These are phyloP conservation scores for Antechinus stuartii DNA, from an alignment of 2,113 vertebrate genomes.

Conservation along the genomic window DNA sequence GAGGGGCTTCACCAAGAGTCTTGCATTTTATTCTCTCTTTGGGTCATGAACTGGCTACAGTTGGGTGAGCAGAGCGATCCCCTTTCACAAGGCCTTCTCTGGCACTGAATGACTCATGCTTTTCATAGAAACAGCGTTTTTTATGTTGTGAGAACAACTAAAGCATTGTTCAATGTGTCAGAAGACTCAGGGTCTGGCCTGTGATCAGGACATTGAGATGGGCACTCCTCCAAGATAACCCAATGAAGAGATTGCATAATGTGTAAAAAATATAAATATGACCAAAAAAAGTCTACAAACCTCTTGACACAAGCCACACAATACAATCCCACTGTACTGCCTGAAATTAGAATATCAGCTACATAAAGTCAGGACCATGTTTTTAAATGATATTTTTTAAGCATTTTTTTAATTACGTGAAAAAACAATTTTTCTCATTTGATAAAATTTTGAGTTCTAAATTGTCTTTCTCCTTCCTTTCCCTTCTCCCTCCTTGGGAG, in stretches of 20 bases:
- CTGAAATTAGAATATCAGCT: background rate
- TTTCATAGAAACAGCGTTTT: background rate
- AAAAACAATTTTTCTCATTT: background rate
- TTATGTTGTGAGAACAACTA: background rate
- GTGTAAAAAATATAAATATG: background rate
- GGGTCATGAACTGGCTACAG: background rate
- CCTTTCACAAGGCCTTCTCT: background rate
- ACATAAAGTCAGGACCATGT: background rate
- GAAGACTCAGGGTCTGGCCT: background rate
- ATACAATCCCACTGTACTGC: background rate
- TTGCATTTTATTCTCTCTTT: background rate
- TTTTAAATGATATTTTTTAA: background rate
- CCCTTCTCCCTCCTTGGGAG: background rate
- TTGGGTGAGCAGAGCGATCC: background rate
- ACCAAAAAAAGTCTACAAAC: background rate
- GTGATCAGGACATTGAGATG: background rate
- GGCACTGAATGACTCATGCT: background rate
- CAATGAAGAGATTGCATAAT: background rate
- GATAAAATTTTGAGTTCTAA: background rate
- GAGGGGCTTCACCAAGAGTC: background rate
- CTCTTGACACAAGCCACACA: background rate
- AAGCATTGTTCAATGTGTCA: background rate
- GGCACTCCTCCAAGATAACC: background rate
- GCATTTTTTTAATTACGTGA: background rate
- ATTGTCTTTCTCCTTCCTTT: background rate